These are phyloP conservation scores for Notolepis coatsorum DNA, from an alignment of 2,797 vertebrate species.

Conservation along the genomic window DNA sequence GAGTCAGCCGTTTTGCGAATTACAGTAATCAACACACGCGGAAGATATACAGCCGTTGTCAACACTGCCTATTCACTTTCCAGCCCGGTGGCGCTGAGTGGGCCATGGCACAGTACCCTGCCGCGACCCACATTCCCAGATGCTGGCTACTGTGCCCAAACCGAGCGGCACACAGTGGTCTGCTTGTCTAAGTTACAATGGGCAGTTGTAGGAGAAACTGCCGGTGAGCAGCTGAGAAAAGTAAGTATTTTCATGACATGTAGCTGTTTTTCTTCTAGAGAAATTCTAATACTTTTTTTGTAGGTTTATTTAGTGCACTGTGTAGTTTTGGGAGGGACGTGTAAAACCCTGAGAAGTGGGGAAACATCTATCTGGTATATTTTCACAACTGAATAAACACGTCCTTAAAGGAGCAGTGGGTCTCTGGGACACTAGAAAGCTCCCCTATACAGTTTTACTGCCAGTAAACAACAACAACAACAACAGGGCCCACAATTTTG, in stretches of 20 bases:
- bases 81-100: slow-evolving; percentile 23
- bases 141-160: slow-evolving; percentile 9
- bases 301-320: no score
- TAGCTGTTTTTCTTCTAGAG: no score
- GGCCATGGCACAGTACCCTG: neutral
- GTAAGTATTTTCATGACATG: neutral
- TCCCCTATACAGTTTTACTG: no score
- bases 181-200: neutral
- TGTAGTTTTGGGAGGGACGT: no score
- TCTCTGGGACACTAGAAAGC: no score
- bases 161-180: neutral
- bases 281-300: no score
- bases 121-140: slow-evolving; percentile 3
- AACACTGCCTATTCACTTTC: slow-evolving; percentile 46
- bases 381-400: no score
- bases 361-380: no score
- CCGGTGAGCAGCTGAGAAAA: neutral
- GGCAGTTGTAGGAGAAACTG: neutral
- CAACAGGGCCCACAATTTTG: no score
- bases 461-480: no score
- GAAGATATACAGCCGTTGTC: slow-evolving; percentile 45
- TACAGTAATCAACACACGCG: slow-evolving; percentile 50
- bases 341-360: no score
- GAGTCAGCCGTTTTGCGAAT: slow-evolving; percentile 45
- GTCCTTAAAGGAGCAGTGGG: no score